Evolutionary conservation across 2,888 invertebrate species (phyloP).

Genomic region (Synergus gifuensis): DNA sequence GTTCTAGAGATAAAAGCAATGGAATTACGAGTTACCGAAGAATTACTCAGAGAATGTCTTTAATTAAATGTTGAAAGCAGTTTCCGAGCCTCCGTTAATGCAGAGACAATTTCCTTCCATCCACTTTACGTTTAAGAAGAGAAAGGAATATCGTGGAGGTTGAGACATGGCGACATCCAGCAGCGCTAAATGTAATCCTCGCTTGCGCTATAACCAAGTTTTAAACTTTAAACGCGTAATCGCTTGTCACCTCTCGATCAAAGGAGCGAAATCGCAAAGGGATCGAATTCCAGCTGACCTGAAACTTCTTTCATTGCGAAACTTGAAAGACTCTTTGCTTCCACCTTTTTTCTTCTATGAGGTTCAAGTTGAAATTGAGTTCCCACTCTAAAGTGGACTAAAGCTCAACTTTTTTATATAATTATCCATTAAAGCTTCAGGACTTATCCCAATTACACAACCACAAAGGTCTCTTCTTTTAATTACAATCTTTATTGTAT

Average conservation of each 20-base stretch:
- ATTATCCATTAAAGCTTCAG: not conserved
- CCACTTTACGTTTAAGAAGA: slow-evolving; percentile 70
- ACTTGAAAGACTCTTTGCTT: slow-evolving; percentile 55
- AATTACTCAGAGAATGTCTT: slow-evolving; percentile 76
- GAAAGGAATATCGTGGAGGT: slow-evolving; percentile 65
- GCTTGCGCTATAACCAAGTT: slow-evolving; percentile 66
- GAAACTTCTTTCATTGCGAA: slow-evolving; percentile 63
- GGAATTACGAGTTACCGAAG: slow-evolving; percentile 72
- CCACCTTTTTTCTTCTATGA: not conserved
- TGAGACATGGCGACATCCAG: slow-evolving; percentile 52
- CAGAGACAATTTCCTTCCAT: slow-evolving; percentile 77
- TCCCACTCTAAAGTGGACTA: not conserved
- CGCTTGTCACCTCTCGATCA: slow-evolving; percentile 70
- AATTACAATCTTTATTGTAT: not conserved
- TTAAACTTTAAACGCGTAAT: slow-evolving; percentile 71
- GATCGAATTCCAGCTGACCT: slow-evolving; percentile 63
- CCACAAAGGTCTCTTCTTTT: not conserved
- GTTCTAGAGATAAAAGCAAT: slow-evolving; percentile 73
- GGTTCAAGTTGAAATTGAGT: slow-evolving; percentile 31
- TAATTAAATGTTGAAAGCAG: slow-evolving; percentile 77
- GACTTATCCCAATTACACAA: not conserved
- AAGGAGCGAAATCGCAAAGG: slow-evolving; percentile 62
- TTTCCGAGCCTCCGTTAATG: slow-evolving; percentile 75
- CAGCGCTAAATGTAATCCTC: slow-evolving; percentile 61
- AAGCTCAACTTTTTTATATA: slow-evolving; percentile 11